Percentiles rank a stretch among this genome's conserved stretches.
These are phyloP conservation scores for Platycnemis pennipes DNA, from an alignment of 2,888 invertebrate genomes.

Conservation along the genomic window DNA sequence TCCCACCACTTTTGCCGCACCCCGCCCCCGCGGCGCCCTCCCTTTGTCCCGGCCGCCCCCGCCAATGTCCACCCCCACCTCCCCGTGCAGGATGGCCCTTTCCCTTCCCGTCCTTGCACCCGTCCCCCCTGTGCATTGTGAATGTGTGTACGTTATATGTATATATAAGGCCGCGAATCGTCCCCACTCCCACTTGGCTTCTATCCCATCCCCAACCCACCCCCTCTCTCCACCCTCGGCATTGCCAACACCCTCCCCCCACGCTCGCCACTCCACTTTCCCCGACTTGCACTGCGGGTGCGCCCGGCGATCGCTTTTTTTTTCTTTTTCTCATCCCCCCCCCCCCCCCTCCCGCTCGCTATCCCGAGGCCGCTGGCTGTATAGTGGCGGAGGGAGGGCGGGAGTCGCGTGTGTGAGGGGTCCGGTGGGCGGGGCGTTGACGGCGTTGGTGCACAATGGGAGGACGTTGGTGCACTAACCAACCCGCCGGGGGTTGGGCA, in stretches of 20 bases:
- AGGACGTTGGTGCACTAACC: not conserved
- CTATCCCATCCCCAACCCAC: too few relatives aligned
- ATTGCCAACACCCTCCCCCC: not conserved
- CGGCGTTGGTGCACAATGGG: not conserved
- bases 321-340: not conserved
- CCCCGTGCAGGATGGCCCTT: not conserved
- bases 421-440: not conserved
- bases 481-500: not conserved
- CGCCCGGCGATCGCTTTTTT: not conserved
- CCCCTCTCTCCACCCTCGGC: too few relatives aligned
- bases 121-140: not conserved
- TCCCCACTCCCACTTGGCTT: too few relatives aligned
- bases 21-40: slow-evolving; percentile 9
- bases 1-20: not conserved
- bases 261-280: not conserved
- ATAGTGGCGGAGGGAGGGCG: not conserved
- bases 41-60: not conserved
- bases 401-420: too few relatives aligned
- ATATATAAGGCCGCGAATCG: not conserved
- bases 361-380: not conserved
- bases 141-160: too few relatives aligned
- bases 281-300: slow-evolving; percentile 22
- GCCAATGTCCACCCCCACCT: not conserved
- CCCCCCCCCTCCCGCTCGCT: not conserved
- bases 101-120: not conserved